Percentiles rank a stretch among this genome's conserved stretches.
These are phyloP conservation scores for Dorcus hopei DNA, from an alignment of 2,888 invertebrate species.

Conservation along the genomic window DNA sequence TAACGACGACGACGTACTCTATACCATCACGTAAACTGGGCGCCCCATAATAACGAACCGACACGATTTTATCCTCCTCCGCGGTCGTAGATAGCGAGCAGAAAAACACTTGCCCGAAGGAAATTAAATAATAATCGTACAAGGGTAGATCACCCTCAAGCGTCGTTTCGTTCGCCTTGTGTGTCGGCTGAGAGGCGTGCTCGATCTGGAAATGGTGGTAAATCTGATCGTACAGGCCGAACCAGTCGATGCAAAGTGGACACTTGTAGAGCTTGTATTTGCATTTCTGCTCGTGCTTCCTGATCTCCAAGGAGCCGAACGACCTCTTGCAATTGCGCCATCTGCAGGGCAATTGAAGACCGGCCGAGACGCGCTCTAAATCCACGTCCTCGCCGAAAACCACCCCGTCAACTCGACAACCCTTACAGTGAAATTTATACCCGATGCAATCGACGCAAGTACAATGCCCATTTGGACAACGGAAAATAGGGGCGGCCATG, in stretches of 20 bases:
- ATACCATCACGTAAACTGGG: slow-evolving; percentile 5
- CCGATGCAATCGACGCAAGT: slow-evolving; percentile 12
- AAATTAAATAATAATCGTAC: slow-evolving; percentile 14
- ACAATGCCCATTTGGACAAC: slow-evolving; percentile 11
- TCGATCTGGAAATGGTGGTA: slow-evolving; percentile 9
- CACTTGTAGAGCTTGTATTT: slow-evolving; percentile 8
- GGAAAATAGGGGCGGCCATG: slow-evolving; percentile 15
- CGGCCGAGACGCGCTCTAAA: slow-evolving; percentile 8
- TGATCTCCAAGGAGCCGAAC: slow-evolving; percentile 2
- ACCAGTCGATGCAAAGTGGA: slow-evolving; percentile 10
- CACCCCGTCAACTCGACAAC: slow-evolving; percentile 3
- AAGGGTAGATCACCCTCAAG: not conserved
- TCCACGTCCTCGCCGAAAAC: slow-evolving; percentile 3
- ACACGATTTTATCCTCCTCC: slow-evolving; percentile 8
- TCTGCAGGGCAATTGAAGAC: slow-evolving; percentile 6
- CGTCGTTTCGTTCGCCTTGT: slow-evolving; percentile 1
- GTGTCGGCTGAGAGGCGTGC: slow-evolving; percentile 8
- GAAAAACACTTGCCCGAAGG: slow-evolving; percentile 11
- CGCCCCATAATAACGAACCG: slow-evolving; percentile 11
- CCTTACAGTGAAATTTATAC: slow-evolving; percentile 9
- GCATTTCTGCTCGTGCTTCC: slow-evolving; percentile 14
- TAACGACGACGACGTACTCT: not conserved
- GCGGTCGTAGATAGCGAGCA: slow-evolving; percentile 10
- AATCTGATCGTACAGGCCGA: slow-evolving; percentile 10
- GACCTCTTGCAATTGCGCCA: slow-evolving; percentile 9